Evolutionary conservation across 2,888 invertebrate genomes (phyloP).

Genomic region (Osmoderma eremita): DNA sequence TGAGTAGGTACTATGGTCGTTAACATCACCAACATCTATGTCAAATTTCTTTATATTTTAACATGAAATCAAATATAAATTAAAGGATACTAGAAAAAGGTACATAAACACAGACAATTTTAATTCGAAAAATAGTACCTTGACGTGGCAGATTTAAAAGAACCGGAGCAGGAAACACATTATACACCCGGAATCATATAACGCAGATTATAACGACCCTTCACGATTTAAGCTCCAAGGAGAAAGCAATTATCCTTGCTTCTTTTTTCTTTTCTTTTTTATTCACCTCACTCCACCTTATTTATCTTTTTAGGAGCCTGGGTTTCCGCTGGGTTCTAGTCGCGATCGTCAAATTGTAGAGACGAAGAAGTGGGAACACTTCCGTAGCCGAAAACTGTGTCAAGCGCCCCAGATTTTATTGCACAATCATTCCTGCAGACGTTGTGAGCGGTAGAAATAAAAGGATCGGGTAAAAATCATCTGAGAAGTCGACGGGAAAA

Average conservation of each 20-base stretch:
- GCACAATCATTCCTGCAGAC: constrained; percentile 22
- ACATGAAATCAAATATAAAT: no score
- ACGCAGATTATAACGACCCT: constrained; percentile 7
- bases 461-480: neutral
- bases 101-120: neutral
- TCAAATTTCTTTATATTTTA: no score
- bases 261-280: neutral
- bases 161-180: constrained; percentile 7
- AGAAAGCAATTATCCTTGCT: constrained; percentile 9
- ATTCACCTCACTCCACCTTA: neutral
- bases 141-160: neutral
- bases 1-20: no score
- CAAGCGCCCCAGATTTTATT: constrained; percentile 26
- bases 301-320: neutral
- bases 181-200: neutral
- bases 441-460: neutral
- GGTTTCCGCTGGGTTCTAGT: neutral
- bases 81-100: neutral
- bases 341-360: no score
- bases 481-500: no score
- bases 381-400: constrained; percentile 17
- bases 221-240: neutral
- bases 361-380: constrained; percentile 6
- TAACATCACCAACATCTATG: no score
- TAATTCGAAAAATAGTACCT: neutral